Evolutionary conservation across 1,140 invertebrate species (phyloP).

Genomic region (Drosophila sturtevanti): DNA sequence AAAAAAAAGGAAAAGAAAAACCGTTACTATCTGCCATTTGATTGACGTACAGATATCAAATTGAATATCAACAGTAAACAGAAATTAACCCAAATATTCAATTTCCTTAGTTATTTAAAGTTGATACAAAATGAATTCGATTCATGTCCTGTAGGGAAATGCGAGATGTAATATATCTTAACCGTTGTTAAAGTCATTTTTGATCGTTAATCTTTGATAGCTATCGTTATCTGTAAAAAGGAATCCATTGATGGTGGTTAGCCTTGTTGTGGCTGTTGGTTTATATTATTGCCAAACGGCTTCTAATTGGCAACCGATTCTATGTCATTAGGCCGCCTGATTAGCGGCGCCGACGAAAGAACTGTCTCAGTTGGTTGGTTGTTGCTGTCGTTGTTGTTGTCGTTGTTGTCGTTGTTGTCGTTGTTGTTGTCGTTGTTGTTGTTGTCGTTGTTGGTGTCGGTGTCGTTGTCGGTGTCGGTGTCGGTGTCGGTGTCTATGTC

Average conservation of each 20-base stretch:
- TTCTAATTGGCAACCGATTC: conserved; percentile 56
- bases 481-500: background rate
- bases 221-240: background rate
- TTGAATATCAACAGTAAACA: conserved; percentile 2
- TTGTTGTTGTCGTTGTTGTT: background rate
- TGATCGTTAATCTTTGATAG: background rate
- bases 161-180: too few species aligned
- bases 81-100: background rate
- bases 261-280: conserved; percentile 14
- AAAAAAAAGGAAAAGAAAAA: background rate
- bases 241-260: conserved; percentile 39
- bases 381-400: background rate
- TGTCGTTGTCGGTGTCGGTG: background rate
- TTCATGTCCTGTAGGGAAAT: too few species aligned
- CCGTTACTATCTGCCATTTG: background rate
- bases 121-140: background rate
- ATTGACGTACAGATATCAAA: background rate
- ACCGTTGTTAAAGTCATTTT: too few species aligned
- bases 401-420: background rate
- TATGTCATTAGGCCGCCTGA: conserved; percentile 61
- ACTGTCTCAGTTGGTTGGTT: conserved; percentile 7
- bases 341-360: conserved; percentile 44
- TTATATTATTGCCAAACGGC: conserved; percentile 37
- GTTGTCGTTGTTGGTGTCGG: background rate
- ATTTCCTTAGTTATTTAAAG: background rate